A percentile compares a stretch with the other conserved stretches of the same genome.
Evolutionary conservation across 2,797 vertebrate genomes (phyloP).

Genomic region (Phoxinus dragarum): DNA sequence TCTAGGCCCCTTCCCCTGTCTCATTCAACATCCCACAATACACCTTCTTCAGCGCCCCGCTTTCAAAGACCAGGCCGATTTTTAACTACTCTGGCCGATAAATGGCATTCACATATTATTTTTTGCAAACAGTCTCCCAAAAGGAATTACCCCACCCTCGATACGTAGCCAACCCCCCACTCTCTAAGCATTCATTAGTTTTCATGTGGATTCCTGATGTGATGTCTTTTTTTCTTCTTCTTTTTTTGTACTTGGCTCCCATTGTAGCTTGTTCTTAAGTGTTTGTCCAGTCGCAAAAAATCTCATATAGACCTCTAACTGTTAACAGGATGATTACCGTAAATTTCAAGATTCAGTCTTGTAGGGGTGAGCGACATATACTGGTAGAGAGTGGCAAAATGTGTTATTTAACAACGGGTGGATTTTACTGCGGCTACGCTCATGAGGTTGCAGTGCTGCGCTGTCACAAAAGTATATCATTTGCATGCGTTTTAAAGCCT

Average conservation of each 20-base stretch:
- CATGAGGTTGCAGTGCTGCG: background rate
- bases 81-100: conserved; percentile 67
- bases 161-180: conserved; percentile 34
- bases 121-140: conserved; percentile 63
- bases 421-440: background rate
- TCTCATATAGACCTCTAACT: conserved; percentile 19
- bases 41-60: conserved; percentile 58
- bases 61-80: conserved; percentile 64
- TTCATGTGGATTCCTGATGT: conserved; percentile 65
- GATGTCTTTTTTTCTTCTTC: conserved; percentile 38
- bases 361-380: background rate
- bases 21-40: conserved; percentile 68
- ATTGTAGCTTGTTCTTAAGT: conserved; percentile 42
- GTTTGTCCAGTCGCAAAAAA: conserved; percentile 37
- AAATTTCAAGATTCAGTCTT: background rate
- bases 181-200: conserved; percentile 65
- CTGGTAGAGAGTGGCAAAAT: background rate
- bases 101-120: conserved; percentile 73
- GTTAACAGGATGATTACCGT: conserved; percentile 28
- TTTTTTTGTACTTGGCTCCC: conserved; percentile 33
- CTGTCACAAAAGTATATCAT: background rate
- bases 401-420: background rate
- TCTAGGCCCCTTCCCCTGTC: conserved; percentile 63
- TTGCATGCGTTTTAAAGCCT: background rate
- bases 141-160: conserved; percentile 59